Base-by-base conservation (phyloP, 2,888 invertebrate genomes). In the Drosophila kokeensis region DNA sequence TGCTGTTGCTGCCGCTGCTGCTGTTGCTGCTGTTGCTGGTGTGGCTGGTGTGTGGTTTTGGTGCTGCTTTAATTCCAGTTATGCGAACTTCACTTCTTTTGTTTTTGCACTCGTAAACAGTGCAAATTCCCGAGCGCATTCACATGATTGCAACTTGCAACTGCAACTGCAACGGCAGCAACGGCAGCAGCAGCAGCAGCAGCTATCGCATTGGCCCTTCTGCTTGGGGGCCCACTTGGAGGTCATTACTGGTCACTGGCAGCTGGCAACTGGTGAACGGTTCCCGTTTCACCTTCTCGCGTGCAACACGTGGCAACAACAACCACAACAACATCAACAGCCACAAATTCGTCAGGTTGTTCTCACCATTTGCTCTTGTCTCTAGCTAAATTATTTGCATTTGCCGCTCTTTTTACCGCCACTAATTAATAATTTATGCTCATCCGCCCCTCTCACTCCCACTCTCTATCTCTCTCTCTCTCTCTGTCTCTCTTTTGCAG, bases 21-120 rank as follows among this genome's bases (percentile, higher is more conserved):
- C 13, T 73, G 69, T 18, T 62, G 60, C 27, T 69, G 69, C 58
- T 64, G 80, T 21, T 68, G 66, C 11, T 67, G 62, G 10, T 70
- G 63, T 30, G 77, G 78, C 40, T 79, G 68, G 77, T 77, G 77
- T 78, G 78, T 75, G 78, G 78, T 62, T 80, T 84, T 84, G 77
- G 81, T 80, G 82, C 78, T 87, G 79, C 76, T 84, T 86, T 87
- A 87, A 86, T 84, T 87, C 86, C 87, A 87, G 88, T 87, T 88
- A 88, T 88, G 87, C 83, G 88, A 88, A 87, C 78, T 70, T 72
- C 74, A 62, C 85, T 87, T 85, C 83, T 83, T 85, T 87, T 87
- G 82, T 83, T 81, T 82, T 82, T 69, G 57, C 69, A 73, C 83
- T 70, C 74, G 73, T 82, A 85, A 83, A 75, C 79, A 85, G 81